phyloP scores from a whole-genome alignment of 2,888 invertebrate genomes.

The Machimus atricapillus region DNA sequence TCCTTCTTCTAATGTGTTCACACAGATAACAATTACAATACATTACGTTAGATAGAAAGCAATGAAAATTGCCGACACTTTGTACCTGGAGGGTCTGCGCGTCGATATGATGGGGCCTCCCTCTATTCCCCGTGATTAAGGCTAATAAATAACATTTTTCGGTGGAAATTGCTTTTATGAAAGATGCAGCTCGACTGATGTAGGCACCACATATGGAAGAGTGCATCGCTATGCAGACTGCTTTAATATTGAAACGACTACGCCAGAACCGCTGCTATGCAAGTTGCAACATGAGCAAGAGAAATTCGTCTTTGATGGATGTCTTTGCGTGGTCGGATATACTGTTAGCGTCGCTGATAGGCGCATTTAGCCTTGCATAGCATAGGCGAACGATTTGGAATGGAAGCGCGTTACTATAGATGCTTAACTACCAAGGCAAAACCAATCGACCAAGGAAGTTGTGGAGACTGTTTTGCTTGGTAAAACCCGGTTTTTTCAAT shows the following conservation, averaged over 20 bases:
- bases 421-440: background rate
- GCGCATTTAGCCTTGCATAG: background rate
- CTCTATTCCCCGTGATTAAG: constrained; percentile 34
- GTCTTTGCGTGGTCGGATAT: constrained; percentile 41
- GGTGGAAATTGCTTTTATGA: constrained; percentile 45
- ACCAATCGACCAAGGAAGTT: background rate
- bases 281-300: background rate
- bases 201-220: background rate
- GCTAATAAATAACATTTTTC: constrained; percentile 44
- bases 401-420: background rate
- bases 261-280: background rate
- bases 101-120: background rate
- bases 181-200: background rate
- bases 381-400: background rate
- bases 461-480: background rate
- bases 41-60: background rate
- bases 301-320: constrained; percentile 39
- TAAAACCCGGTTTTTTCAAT: background rate
- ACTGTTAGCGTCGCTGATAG: constrained; percentile 23
- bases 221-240: background rate
- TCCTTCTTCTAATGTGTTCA: background rate
- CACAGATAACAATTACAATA: background rate
- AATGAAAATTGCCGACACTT: background rate
- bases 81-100: constrained; percentile 16
- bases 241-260: constrained; percentile 3